These are phyloP conservation scores for Coboldia fuscipes DNA, from an alignment of 1,140 invertebrate species.

Conservation along the genomic window DNA sequence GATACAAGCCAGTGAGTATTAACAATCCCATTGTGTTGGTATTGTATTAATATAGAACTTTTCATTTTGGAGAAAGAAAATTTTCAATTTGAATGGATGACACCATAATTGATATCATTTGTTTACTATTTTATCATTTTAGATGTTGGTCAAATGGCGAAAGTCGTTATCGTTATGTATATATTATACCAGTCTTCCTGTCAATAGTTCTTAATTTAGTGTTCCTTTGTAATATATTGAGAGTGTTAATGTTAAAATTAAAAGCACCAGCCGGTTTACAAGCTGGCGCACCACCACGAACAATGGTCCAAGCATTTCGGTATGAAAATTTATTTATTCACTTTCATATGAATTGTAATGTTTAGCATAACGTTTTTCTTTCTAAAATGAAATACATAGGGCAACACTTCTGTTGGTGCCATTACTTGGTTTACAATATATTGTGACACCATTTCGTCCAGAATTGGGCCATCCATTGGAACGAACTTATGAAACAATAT, in stretches of 20 bases:
- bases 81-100: no score
- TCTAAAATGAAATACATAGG: conserved; percentile 20
- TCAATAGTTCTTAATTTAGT: conserved; percentile 67
- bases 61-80: no score
- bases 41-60: no score
- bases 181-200: conserved; percentile 55
- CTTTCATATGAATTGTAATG: background rate
- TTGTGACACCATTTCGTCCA: conserved; percentile 76
- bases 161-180: no score
- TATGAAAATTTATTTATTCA: conserved; percentile 20
- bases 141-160: conserved; percentile 73
- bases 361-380: background rate
- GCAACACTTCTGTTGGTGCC: conserved; percentile 76
- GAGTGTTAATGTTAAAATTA: conserved; percentile 76
- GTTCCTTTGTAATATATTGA: conserved; percentile 84
- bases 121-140: conserved; percentile 9
- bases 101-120: no score
- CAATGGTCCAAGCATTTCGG: conserved; percentile 56
- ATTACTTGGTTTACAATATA: conserved; percentile 61
- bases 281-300: conserved; percentile 35
- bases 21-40: no score
- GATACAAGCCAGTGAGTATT: conserved; percentile 36
- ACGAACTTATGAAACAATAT: conserved; percentile 51
- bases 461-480: conserved; percentile 43
- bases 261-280: conserved; percentile 36